Evolutionary conservation across 2,888 invertebrate genomes (phyloP).

Genomic region (Agriopis marginaria): DNA sequence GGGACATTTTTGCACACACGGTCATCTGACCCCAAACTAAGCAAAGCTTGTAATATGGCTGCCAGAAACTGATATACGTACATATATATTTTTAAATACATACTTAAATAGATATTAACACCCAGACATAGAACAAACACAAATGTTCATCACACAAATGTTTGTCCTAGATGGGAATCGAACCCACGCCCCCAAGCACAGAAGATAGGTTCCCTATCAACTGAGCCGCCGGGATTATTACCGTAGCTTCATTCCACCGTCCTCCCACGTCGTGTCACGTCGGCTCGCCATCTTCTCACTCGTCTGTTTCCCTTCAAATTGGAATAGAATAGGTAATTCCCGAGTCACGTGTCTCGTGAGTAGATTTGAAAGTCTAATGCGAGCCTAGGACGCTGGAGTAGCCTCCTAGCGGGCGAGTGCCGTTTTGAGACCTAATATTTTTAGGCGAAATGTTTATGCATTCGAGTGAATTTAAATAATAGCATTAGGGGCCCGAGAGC

Average conservation of each 20-base stretch:
- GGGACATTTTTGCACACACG: no score
- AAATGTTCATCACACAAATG: no score
- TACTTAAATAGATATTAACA: no score
- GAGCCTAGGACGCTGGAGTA: conserved; percentile 22
- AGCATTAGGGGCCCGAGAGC: conserved; percentile 32
- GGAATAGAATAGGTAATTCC: conserved; percentile 36
- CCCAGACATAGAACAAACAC: no score
- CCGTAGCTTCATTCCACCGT: background rate
- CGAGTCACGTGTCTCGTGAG: conserved; percentile 32
- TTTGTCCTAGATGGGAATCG: no score
- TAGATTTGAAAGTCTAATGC: conserved; percentile 45
- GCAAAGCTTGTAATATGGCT: no score
- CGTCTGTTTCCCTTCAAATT: conserved; percentile 12
- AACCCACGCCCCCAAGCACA: no score
- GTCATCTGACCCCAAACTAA: no score
- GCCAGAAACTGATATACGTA: no score
- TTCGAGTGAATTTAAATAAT: conserved; percentile 45
- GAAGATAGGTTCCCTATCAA: no score
- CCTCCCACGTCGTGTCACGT: background rate
- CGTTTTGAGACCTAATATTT: conserved; percentile 41
- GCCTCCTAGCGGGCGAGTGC: conserved; percentile 15
- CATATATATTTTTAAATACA: no score
- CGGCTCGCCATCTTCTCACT: background rate
- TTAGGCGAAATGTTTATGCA: conserved; percentile 44
- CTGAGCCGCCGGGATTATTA: no score